These are phyloP conservation scores for Eptatretus atami DNA, from an alignment of 2,797 vertebrate genomes.

Conservation along the genomic window DNA sequence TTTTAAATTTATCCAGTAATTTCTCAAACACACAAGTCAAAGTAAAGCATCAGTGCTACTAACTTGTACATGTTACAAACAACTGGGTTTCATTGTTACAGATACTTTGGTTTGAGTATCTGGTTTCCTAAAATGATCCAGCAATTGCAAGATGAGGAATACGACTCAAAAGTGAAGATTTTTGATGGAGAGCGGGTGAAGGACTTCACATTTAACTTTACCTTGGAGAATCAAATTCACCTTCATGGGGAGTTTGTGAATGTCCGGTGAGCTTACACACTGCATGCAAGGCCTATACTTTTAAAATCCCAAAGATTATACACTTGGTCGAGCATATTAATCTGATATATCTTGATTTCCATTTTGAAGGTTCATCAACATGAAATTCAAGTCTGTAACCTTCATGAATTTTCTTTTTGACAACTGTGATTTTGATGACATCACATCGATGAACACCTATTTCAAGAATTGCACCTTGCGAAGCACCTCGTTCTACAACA, in stretches of 20 bases:
- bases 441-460: constrained; percentile 52
- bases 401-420: constrained; percentile 67
- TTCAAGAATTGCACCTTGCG: constrained; percentile 63
- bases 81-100: constrained; percentile 13
- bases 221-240: constrained; percentile 81
- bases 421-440: constrained; percentile 53
- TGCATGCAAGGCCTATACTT: background rate
- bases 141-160: constrained; percentile 68
- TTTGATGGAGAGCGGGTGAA: constrained; percentile 32
- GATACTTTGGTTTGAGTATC: constrained; percentile 80
- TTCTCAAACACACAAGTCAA: too few relatives aligned
- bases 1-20: too few relatives aligned
- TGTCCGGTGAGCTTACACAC: constrained; percentile 35
- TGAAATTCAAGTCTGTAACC: constrained; percentile 67
- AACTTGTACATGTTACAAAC: too few relatives aligned
- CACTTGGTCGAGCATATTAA: background rate
- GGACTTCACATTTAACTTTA: constrained; percentile 73
- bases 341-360: constrained; percentile 8
- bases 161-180: constrained; percentile 36
- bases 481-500: constrained; percentile 40
- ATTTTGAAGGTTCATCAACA: constrained; percentile 36
- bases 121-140: constrained; percentile 98
- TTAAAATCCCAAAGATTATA: background rate
- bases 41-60: too few relatives aligned
- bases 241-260: constrained; percentile 45